Conservation (phyloP, 92 coral and sea anemone genomes). For the Pocillopora grandis region DNA sequence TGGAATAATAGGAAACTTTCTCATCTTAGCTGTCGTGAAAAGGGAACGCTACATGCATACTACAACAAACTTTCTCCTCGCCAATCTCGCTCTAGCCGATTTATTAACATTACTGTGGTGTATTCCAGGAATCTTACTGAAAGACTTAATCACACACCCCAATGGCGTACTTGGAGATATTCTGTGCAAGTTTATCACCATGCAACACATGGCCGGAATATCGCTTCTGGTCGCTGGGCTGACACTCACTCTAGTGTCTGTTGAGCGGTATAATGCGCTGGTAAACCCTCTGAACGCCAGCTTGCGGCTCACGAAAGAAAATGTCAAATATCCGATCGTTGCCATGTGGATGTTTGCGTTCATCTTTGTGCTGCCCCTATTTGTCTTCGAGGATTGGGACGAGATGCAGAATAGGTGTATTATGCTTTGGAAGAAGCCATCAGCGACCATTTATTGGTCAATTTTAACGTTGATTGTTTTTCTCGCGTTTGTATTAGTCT, state of each 20-base stretch:
- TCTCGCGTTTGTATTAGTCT: constrained; percentile 32
- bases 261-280: constrained; percentile 70
- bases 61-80: constrained; percentile 70
- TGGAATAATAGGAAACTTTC: constrained; percentile 64
- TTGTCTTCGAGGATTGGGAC: constrained; percentile 45
- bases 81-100: constrained; percentile 71
- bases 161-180: constrained; percentile 55
- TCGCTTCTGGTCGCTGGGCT: constrained; percentile 67
- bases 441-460: constrained; percentile 49
- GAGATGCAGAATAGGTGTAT: constrained; percentile 8
- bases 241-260: constrained; percentile 64
- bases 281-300: constrained; percentile 50
- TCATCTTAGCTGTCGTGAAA: constrained; percentile 57
- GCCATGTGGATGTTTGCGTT: constrained; percentile 57
- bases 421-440: constrained; percentile 28
- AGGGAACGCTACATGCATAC: constrained; percentile 60
- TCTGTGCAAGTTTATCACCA: constrained; percentile 69
- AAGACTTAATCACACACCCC: constrained; percentile 33
- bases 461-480: constrained; percentile 40
- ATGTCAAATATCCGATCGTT: constrained; percentile 47
- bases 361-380: constrained; percentile 57
- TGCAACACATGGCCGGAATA: constrained; percentile 58
- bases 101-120: constrained; percentile 56
- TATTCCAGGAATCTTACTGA: constrained; percentile 54
- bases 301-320: constrained; percentile 44